Evolutionary conservation across 2,113 vertebrate genomes (phyloP), one percentile per base, ranked within the genome.

Genomic region (Phalacrocorax carbo): DNA sequence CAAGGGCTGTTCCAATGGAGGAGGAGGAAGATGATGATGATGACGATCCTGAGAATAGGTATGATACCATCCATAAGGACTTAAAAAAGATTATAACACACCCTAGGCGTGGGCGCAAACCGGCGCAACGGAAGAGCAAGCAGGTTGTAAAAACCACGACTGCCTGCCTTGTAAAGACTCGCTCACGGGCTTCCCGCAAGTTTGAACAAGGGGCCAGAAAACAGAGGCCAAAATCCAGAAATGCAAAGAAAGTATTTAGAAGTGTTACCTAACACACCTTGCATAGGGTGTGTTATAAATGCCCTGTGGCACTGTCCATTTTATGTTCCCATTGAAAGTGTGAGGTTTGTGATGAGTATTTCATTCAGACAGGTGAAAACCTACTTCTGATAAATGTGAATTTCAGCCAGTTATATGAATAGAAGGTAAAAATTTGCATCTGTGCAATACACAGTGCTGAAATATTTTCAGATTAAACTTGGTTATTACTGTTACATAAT

Each of bases 31-130:
- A 98, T 61, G 98, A 99, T 65, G 99, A 98, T 68, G 98, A 99
- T 48, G 99, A 99, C 95, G 99, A 99, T 98, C 99, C 99, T 71
- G 99, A 99, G 98, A 99, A 99, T 98, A 99, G 99, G 99, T 99
- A 99, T 98, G 99, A 98, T 99, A 99, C 97, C 98, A 98, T 98
- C 98, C 97, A 30, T 98, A 98, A 98, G 97, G 98, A 98, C 97
- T 88, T 98, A 92, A 97, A 97, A 97, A 97, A 98, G 96, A 97
- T 98, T 98, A 98, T 99, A 98, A 98, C 98, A 98, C 98, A 98
- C 93, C 97, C 97, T 98, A 98, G 90, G 93, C 95, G 86, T 98
- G 97, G 97, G 98, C 97, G 91, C 97, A 98, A 98, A 97, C 94
- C 97, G 94, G 96, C 98, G 72, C 97, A 98, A 92, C 79, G 75